Conservation (phyloP, 1,140 invertebrate genomes). For the Ceratosolen fusciceps region DNA sequence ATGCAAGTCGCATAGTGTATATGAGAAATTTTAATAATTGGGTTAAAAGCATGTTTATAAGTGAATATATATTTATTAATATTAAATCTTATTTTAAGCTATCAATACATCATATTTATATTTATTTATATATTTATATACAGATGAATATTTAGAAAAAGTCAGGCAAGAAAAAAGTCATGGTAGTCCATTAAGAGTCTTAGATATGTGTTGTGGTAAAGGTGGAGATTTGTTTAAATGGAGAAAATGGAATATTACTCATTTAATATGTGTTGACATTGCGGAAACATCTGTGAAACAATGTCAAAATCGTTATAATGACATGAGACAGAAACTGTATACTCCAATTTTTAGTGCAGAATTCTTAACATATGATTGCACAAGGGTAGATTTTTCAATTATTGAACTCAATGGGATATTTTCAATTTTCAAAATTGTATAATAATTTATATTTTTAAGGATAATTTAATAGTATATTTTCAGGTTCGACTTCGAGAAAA, state of each 20-base stretch:
- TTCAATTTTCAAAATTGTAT: too few relatives aligned
- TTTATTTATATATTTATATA: constrained; percentile 46
- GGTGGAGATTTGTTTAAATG: constrained; percentile 98
- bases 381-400: constrained; percentile 75
- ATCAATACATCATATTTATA: background rate
- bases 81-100: background rate
- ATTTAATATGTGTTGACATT: constrained; percentile 96
- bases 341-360: constrained; percentile 45
- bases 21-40: constrained; percentile 99
- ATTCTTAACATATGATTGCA: constrained; percentile 78
- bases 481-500: constrained; percentile 78
- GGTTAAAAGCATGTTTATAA: constrained; percentile 96
- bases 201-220: constrained; percentile 92
- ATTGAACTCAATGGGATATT: too few relatives aligned
- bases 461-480: constrained; percentile 60
- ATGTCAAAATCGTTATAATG: constrained; percentile 80
- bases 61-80: constrained; percentile 61
- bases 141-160: constrained; percentile 77
- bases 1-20: constrained; percentile 90
- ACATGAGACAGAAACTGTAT: constrained; percentile 62
- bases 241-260: constrained; percentile 85
- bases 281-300: constrained; percentile 93
- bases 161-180: constrained; percentile 75
- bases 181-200: constrained; percentile 74
- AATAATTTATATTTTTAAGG: constrained; percentile 15